Conservation (phyloP, 2,888 invertebrate genomes). For the Dicycla oo region DNA sequence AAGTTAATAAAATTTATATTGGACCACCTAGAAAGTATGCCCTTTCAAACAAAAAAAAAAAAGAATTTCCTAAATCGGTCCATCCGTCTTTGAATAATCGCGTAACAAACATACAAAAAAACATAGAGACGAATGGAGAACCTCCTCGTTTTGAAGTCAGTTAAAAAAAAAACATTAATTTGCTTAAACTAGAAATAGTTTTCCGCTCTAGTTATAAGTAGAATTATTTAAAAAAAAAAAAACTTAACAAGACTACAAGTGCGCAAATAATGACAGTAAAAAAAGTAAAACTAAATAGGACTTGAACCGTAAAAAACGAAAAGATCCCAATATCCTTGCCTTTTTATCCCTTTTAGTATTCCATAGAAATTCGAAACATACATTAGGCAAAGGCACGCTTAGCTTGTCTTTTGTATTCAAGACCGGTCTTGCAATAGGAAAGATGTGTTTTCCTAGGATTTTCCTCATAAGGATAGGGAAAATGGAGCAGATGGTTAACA, state of each 20-base stretch:
- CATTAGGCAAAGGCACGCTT: constrained; percentile 24
- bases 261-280: background rate
- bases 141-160: no score
- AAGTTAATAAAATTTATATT: no score
- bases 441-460: constrained; percentile 6
- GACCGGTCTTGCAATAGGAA: background rate
- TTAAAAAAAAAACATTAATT: background rate
- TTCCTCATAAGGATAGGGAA: background rate
- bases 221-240: no score
- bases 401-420: constrained; percentile 47
- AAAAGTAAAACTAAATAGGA: background rate
- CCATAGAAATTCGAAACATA: constrained; percentile 33
- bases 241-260: background rate
- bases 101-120: no score
- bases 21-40: no score
- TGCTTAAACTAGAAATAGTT: background rate
- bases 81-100: no score
- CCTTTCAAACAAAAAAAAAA: no score
- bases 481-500: background rate
- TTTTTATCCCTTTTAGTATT: constrained; percentile 46
- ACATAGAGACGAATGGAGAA: no score
- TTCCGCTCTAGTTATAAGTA: background rate
- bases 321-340: background rate
- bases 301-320: constrained; percentile 11
- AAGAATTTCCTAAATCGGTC: no score